Conservation (phyloP, 2,888 invertebrate genomes). For the Nowickia ferox region DNA sequence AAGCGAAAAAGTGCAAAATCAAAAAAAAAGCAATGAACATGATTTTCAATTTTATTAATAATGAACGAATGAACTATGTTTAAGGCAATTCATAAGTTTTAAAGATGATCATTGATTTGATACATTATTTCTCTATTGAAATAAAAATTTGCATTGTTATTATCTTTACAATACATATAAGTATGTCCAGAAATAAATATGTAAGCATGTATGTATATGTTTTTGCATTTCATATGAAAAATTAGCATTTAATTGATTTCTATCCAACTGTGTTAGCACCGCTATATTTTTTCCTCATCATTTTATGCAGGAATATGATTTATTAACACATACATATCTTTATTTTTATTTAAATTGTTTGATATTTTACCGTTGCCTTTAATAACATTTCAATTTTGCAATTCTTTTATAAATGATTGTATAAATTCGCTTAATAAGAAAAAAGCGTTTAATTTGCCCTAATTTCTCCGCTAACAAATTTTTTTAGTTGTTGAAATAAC, state of each 20-base stretch:
- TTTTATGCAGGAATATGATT: constrained; percentile 36
- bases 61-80: neutral
- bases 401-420: constrained; percentile 3
- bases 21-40: constrained; percentile 6
- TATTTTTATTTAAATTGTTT: constrained; percentile 6
- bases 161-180: constrained; percentile 39
- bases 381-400: constrained; percentile 57
- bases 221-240: constrained; percentile 70
- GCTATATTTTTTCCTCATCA: constrained; percentile 28
- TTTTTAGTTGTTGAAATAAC: neutral
- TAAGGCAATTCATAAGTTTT: neutral
- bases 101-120: constrained; percentile 25
- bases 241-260: constrained; percentile 76
- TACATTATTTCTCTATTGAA: constrained; percentile 23
- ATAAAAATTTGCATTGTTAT: constrained; percentile 40
- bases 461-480: constrained; percentile 36
- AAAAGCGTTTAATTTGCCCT: constrained; percentile 47
- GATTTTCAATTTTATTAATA: neutral
- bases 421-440: constrained; percentile 14
- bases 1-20: constrained; percentile 17
- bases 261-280: constrained; percentile 72
- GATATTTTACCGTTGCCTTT: constrained; percentile 35
- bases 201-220: neutral
- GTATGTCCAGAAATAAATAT: too few species aligned
- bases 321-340: neutral